These are phyloP conservation scores for Sturnus vulgaris DNA, from an alignment of 2,113 vertebrate genomes.

Conservation along the genomic window DNA sequence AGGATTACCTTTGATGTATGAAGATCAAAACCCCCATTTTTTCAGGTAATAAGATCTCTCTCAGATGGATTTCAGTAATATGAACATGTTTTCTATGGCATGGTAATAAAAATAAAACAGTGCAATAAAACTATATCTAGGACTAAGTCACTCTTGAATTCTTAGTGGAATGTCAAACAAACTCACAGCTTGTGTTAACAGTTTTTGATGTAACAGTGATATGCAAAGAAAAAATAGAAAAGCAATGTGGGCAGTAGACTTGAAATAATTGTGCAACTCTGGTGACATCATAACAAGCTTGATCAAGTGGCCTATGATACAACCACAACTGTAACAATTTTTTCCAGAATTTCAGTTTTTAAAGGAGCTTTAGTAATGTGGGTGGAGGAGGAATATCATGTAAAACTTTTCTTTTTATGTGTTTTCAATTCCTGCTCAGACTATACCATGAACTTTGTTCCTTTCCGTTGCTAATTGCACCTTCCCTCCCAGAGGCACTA, in stretches of 20 bases:
- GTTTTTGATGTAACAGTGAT: background rate
- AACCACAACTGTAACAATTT: background rate
- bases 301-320: background rate
- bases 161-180: background rate
- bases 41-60: constrained; percentile 72
- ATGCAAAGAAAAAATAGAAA: background rate
- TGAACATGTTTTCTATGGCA: constrained; percentile 38
- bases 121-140: constrained; percentile 31
- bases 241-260: background rate
- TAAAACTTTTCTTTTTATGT: background rate
- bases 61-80: constrained; percentile 63
- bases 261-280: background rate
- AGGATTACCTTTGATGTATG: constrained; percentile 69
- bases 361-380: background rate
- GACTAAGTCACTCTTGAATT: background rate
- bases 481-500: background rate
- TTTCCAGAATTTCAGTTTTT: background rate
- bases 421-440: background rate
- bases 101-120: constrained; percentile 63
- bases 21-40: constrained; percentile 66
- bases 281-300: background rate
- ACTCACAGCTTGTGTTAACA: background rate
- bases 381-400: background rate
- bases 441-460: background rate
- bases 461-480: background rate